Evolutionary conservation across 2,888 invertebrate genomes (phyloP), one percentile per base, ranked within the genome.

Genomic region (Anoncus sp.): DNA sequence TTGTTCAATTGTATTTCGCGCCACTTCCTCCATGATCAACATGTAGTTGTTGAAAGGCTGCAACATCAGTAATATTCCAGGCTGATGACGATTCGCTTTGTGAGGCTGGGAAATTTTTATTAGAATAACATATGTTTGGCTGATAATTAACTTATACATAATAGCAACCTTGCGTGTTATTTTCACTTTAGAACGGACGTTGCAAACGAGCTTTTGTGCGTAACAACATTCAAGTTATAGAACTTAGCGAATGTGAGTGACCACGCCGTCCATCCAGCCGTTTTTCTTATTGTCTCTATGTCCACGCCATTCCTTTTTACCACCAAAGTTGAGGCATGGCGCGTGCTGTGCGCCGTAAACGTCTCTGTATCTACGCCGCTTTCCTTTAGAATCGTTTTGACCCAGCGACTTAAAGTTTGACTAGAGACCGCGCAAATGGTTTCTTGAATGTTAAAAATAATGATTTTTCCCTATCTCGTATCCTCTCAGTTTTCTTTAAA

Each of bases 331-430:
- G 66, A 66, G n/a, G 66, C 66, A 35, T 74, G 74, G 7, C 74
- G 66, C n/a, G 74, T 67, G 38, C 66, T 60, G 45, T 74, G 66
- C n/a, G 74, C 74, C 43, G 74, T 53, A 27, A 74, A 74, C n/a
- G 7, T 74, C 16, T 47, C 35, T 12, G 45, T 74, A n/a, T 74
- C 66, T 43, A 60, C 16, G 31, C 67, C 74, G 27, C 66, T 74
- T 35, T 66, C 45, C 12, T 27, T 31, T 45, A 67, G 20, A 16
- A 18, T 66, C 10, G 16, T 43, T 67, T 67, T 74, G 5, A 67
- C 24, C 60, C 60, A 74, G 2, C 60, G 74, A 7, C 74, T 67
- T 16, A 74, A 43, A 3, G 74, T 60, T 7, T 67, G 66, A 38
- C 47, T 22, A 40, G 66, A 53, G n/a, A 67, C 74, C 47, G 66